phyloP scores from a whole-genome alignment of 2,797 vertebrate genomes.

The Esox masquinongy region DNA sequence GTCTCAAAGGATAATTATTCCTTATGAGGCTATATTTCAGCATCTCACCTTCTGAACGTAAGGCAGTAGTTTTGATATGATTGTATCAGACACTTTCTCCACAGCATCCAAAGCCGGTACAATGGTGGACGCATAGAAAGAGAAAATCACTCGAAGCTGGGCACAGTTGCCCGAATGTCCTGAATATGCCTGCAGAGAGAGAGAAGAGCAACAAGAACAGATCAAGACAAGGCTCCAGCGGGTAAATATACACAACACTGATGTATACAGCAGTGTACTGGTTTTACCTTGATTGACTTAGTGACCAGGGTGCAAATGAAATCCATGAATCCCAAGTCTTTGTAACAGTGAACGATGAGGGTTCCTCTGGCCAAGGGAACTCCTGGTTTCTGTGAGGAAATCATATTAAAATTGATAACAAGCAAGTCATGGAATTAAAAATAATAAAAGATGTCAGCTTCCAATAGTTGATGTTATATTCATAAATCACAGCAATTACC shows the following conservation, averaged over 20 bases:
- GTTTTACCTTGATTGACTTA: constrained; percentile 82
- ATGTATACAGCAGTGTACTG: neutral
- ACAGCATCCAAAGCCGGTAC: constrained; percentile 81
- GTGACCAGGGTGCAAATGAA: constrained; percentile 91
- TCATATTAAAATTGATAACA: neutral
- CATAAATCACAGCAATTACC: constrained; percentile 64
- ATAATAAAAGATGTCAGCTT: neutral
- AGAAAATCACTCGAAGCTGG: constrained; percentile 89
- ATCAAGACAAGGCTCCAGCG: neutral
- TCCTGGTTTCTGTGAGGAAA: constrained; percentile 82
- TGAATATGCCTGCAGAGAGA: constrained; percentile 77
- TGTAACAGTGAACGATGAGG: constrained; percentile 90
- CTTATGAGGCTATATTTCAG: neutral
- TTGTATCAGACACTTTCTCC: constrained; percentile 75
- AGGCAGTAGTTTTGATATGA: constrained; percentile 88
- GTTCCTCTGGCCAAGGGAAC: constrained; percentile 87
- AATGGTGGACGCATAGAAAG: constrained; percentile 90
- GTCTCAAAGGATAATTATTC: neutral
- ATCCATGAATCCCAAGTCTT: constrained; percentile 94
- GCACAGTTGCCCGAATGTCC: constrained; percentile 65
- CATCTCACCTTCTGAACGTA: constrained; percentile 87
- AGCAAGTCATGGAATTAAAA: neutral
- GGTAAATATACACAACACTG: too few relatives aligned
- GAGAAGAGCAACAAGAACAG: neutral
- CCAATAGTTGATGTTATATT: neutral